Conservation (phyloP, 2,113 vertebrate species). For the chimpanzee (Pan troglodytes) region DNA sequence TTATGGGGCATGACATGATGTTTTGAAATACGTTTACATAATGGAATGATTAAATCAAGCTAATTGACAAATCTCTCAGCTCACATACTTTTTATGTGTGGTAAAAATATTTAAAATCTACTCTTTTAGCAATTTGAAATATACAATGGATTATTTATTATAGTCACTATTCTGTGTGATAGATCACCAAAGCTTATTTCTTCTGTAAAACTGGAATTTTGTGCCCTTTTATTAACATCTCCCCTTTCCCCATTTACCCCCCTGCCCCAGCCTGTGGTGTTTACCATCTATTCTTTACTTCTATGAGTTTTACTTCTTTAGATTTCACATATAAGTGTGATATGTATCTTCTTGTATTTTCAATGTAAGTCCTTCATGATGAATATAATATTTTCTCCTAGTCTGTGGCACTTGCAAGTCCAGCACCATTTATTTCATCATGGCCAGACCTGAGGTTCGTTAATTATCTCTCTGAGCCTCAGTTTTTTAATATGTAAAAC, state of each 20-base stretch:
- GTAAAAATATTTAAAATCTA: not conserved
- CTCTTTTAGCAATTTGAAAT: not conserved
- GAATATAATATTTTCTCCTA: constrained; percentile 1
- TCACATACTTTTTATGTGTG: not conserved
- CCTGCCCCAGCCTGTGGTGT: not conserved
- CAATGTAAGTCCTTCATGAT: not conserved
- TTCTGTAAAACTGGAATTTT: not conserved
- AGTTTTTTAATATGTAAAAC: constrained; percentile 24
- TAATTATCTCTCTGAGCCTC: constrained; percentile 1
- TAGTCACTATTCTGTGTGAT: too few species aligned
- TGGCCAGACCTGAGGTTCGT: not conserved
- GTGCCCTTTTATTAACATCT: not conserved
- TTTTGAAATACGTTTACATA: not conserved
- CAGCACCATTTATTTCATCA: not conserved
- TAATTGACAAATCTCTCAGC: not conserved
- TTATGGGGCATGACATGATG: not conserved
- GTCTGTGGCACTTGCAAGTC: not conserved
- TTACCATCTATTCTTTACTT: not conserved
- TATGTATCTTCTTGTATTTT: not conserved
- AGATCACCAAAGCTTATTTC: not conserved
- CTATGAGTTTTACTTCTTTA: not conserved
- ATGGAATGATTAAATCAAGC: not conserved
- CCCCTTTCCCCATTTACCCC: not conserved
- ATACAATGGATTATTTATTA: not conserved
- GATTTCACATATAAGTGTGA: not conserved